Evolutionary conservation across 2,797 vertebrate species (phyloP).

Genomic region (Sebastes itinus): DNA sequence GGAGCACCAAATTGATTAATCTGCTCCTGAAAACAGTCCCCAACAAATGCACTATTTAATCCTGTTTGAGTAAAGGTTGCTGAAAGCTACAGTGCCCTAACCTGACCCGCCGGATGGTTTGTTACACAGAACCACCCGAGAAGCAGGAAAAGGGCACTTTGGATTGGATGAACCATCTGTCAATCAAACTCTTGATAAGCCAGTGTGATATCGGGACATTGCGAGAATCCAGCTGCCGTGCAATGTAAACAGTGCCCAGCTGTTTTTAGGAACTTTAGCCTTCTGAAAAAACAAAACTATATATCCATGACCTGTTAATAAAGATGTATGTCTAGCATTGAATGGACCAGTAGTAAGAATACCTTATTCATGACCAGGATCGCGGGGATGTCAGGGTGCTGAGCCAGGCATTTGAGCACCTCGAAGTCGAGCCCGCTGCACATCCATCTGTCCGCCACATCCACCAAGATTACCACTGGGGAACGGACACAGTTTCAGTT

Average conservation of each 20-base stretch:
- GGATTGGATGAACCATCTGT: no score
- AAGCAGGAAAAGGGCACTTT: no score
- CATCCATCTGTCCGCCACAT: conserved; percentile 90
- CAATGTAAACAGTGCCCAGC: no score
- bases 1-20: neutral
- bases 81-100: neutral
- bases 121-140: no score
- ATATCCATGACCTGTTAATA: neutral
- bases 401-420: conserved; percentile 86
- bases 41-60: neutral
- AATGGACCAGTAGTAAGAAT: neutral
- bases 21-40: neutral
- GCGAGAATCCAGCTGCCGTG: no score
- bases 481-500: conserved; percentile 8
- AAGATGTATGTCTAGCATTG: neutral
- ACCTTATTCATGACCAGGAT: conserved; percentile 96
- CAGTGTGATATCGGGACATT: no score
- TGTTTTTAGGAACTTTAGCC: neutral
- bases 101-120: no score
- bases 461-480: conserved; percentile 92
- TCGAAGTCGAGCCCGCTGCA: conserved; percentile 83
- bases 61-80: neutral
- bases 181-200: no score
- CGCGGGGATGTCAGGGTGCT: conserved; percentile 85
- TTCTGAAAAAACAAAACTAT: neutral